Evolutionary conservation across 30 jellyfish, hydroid and myxozoan genomes (phyloP), one percentile per base, ranked within the genome.

Genomic region (Nemopilema nomurai): DNA sequence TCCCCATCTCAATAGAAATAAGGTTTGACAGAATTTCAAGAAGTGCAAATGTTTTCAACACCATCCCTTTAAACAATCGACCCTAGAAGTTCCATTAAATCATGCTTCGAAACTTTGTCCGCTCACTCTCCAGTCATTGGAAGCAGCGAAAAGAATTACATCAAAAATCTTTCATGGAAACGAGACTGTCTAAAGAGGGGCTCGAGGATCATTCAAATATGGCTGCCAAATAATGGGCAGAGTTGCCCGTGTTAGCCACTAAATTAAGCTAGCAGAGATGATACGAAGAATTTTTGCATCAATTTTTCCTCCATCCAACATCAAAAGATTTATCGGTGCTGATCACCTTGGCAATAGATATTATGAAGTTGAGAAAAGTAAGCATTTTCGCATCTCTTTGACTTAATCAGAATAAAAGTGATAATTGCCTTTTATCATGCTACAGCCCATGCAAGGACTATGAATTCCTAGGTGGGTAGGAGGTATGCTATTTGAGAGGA

Each of bases 301-400:
- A 0, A 8, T 84, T 19, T 84, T 74, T 32, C 85, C 93, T 16
- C 85, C 87, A 32, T 49, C 90, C 26, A 52, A 52, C 17, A 7
- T 77, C 30, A 90, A 90, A 50, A 69, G 89, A 50, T 73, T 90
- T 23, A 88, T 90, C 26, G 97, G 97, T 16, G 83, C 23, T 28
- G 97, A 90, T 73, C 91, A 77, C 24, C 89, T 71, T 53, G 97
- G 97, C 53, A 90, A 90, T 27, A 90, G 63, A 32, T 90, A 90
- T 80, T 90, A 23, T 79, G 97, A 90, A 64, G 28, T 74, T 8
- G 89, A 75, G 29, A 84, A 73, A 71, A 91, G 97, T 90, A 71
- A 31, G 81, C 27, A 49, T 21, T 62, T 41, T 13, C 6, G 23
- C 1, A 83, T 22, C 75, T 33, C 64, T 16, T 8, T 18, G n/a